These are phyloP conservation scores for Drosophila eugracilis DNA, from an alignment of 1,140 invertebrate species.

Conservation along the genomic window DNA sequence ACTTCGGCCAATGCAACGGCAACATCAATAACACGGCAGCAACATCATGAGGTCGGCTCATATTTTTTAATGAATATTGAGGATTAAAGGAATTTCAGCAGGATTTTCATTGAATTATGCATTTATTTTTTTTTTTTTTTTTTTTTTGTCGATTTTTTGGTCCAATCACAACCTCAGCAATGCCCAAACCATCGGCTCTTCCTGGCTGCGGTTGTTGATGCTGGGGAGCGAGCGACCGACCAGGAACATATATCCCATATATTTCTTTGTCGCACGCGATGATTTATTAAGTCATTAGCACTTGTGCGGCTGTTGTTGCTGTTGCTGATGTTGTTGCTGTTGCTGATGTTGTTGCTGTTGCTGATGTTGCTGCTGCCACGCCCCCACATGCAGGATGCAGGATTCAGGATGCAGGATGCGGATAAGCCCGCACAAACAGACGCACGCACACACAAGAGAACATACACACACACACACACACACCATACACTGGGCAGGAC, in stretches of 20 bases:
- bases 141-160: not conserved
- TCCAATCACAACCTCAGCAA: slow-evolving; percentile 45
- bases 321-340: slow-evolving; percentile 34
- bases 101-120: slow-evolving; percentile 85
- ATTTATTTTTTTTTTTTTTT: slow-evolving; percentile 55
- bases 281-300: slow-evolving; percentile 85
- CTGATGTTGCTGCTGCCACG: slow-evolving; percentile 54
- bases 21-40: slow-evolving; percentile 28
- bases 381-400: slow-evolving; percentile 26
- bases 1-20: slow-evolving; percentile 12
- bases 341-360: slow-evolving; percentile 25
- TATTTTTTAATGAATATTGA: slow-evolving; percentile 85
- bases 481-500: too few species aligned
- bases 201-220: slow-evolving; percentile 33
- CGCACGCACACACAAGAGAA: slow-evolving; percentile 11
- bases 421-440: slow-evolving; percentile 27
- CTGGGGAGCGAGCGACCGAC: slow-evolving; percentile 16
- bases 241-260: slow-evolving; percentile 63
- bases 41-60: slow-evolving; percentile 51
- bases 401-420: slow-evolving; percentile 35
- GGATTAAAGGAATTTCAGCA: slow-evolving; percentile 84
- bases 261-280: slow-evolving; percentile 83
- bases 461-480: not conserved
- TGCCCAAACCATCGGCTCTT: slow-evolving; percentile 34
- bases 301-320: slow-evolving; percentile 70